Conservation (phyloP, 2,888 invertebrate genomes). For the Calephelis perditalis region DNA sequence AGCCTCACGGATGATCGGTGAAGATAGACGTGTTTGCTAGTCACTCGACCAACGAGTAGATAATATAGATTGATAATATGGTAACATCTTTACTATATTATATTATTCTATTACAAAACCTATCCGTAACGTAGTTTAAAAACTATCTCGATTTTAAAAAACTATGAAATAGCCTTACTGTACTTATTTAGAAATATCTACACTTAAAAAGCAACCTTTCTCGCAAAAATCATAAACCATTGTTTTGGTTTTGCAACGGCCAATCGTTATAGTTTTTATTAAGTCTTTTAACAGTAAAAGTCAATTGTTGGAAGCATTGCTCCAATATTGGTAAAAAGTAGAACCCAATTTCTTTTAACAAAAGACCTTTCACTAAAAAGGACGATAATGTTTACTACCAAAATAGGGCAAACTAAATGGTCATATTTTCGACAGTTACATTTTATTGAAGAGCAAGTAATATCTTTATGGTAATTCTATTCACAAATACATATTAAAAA, state of each 20-base stretch:
- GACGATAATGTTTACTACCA: slow-evolving; percentile 4
- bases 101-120: too few species aligned
- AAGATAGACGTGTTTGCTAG: too few species aligned
- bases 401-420: slow-evolving; percentile 5
- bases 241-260: slow-evolving; percentile 30
- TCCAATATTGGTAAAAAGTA: slow-evolving; percentile 67
- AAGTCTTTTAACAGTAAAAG: slow-evolving; percentile 35
- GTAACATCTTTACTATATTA: too few species aligned
- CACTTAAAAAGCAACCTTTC: background rate
- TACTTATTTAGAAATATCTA: background rate
- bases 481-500: too few species aligned
- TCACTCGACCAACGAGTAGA: too few species aligned
- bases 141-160: too few species aligned
- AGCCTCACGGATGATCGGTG: too few species aligned
- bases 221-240: slow-evolving; percentile 5
- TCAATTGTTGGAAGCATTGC: slow-evolving; percentile 43
- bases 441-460: background rate
- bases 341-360: slow-evolving; percentile 37
- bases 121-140: too few species aligned
- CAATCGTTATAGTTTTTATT: slow-evolving; percentile 26
- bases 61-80: too few species aligned
- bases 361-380: slow-evolving; percentile 9
- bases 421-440: background rate
- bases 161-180: background rate
- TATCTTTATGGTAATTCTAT: too few species aligned